Evolutionary conservation across 2,797 vertebrate species (phyloP).

Genomic region (Eidolon dupreanum): DNA sequence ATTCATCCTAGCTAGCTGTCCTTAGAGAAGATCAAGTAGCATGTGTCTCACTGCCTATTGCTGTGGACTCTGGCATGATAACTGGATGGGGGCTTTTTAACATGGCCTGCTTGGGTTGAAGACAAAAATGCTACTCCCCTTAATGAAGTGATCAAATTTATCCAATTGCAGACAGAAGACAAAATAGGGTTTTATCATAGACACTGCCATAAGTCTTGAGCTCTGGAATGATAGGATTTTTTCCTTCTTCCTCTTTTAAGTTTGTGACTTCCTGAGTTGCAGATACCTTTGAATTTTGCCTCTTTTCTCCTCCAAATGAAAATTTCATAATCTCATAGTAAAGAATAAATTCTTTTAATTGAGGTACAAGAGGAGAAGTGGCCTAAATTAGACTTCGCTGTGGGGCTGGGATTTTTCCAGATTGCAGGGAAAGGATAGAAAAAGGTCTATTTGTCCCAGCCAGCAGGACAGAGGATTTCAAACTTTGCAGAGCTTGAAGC

Average conservation of each 20-base stretch:
- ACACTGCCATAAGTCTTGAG: slow-evolving; percentile 43
- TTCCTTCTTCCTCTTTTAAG: slow-evolving; percentile 46
- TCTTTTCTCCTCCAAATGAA: slow-evolving; percentile 69
- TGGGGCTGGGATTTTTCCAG: background rate
- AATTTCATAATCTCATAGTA: slow-evolving; percentile 38
- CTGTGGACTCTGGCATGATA: slow-evolving; percentile 46
- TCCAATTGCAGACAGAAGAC: background rate
- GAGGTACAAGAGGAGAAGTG: slow-evolving; percentile 39
- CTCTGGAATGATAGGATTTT: slow-evolving; percentile 46
- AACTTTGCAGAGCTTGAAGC: slow-evolving; percentile 1
- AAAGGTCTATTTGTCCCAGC: slow-evolving; percentile 9
- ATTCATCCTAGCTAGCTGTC: slow-evolving; percentile 34
- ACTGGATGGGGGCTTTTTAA: slow-evolving; percentile 54
- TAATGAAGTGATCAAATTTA: slow-evolving; percentile 47
- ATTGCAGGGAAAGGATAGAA: background rate
- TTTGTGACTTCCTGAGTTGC: background rate
- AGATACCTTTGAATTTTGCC: slow-evolving; percentile 34
- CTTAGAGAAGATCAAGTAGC: slow-evolving; percentile 63
- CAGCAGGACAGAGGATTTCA: slow-evolving; percentile 10
- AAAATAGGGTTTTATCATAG: background rate
- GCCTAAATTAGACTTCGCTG: slow-evolving; percentile 63
- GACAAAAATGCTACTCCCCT: slow-evolving; percentile 54
- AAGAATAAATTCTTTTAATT: slow-evolving; percentile 60
- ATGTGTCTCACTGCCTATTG: slow-evolving; percentile 44
- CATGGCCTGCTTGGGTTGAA: slow-evolving; percentile 49